phyloP scores from a whole-genome alignment of 30 jellyfish, hydroid and myxozoan species.

The Catostylus mosaicus region DNA sequence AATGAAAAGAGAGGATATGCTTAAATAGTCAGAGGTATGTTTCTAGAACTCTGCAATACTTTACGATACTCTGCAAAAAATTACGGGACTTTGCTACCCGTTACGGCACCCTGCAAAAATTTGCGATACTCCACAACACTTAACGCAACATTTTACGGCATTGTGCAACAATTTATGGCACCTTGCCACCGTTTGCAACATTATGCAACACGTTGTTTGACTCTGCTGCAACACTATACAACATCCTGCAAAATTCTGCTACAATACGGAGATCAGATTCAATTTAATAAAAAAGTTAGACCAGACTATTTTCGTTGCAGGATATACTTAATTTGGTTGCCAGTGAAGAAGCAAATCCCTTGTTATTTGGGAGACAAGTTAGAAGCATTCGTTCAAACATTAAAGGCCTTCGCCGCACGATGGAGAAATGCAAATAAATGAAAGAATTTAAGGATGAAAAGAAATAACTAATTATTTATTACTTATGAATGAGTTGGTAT shows the following conservation, averaged over 20 bases:
- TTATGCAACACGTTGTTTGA: not conserved
- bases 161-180: not conserved
- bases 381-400: slow-evolving; percentile 55
- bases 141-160: not conserved
- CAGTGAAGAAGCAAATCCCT: slow-evolving; percentile 29
- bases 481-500: no score
- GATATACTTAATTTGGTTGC: slow-evolving; percentile 34
- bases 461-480: not conserved
- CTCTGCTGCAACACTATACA: not conserved
- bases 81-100: not conserved
- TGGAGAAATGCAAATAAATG: slow-evolving; percentile 47
- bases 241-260: not conserved
- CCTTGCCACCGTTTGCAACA: not conserved
- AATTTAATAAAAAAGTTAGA: no score
- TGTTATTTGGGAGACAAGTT: slow-evolving; percentile 26
- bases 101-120: not conserved
- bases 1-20: no score
- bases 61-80: not conserved
- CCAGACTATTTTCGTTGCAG: slow-evolving; percentile 6
- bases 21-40: no score
- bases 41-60: not conserved
- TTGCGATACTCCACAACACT: not conserved
- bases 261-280: not conserved
- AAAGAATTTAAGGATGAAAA: not conserved
- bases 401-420: slow-evolving; percentile 42